Evolutionary conservation across 1,140 invertebrate species (phyloP), one percentile per base, ranked within the genome.

Genomic region (Acyrthosiphon pisum): DNA sequence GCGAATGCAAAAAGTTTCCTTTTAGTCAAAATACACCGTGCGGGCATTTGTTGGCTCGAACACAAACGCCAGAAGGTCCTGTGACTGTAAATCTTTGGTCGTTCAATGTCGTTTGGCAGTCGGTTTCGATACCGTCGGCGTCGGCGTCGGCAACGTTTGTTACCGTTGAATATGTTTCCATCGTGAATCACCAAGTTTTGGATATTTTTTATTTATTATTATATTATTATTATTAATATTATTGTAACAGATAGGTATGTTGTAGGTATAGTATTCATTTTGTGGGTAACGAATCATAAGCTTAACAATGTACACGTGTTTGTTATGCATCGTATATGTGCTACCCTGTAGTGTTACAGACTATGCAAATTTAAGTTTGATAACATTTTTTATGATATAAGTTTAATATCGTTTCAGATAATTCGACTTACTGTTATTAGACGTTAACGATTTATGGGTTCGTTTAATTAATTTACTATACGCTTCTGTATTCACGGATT

Each of bases 1-100:
- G 68, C 90, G 91, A 83, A 92, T 92, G 91, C 91, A 92, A 92
- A 91, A 92, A 92, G 90, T 92, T 92, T 92, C 91, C 91, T 92
- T 92, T 92, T 92, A 92, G 91, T 76, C 91, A 92, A 50, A 91
- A 83, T n/a, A 81, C 91, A 48, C 23, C 22, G 88, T 41, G 88
- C n/a, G 91, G 68, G 44, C 60, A 56, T 89, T 89, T 89, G 88
- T 92, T 92, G 91, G 91, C 91, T 92, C 91, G 41, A 50, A 37
- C 91, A 35, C 91, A 92, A 92, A 92, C 60, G 91, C 91, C 91
- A 92, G 68, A 92, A 76, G 60, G 91, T 50, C 41, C 76, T 46
- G 30, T 23, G 46, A 48, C 68, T 92, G 91, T 92, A 92, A 92
- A 92, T 92, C 91, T 83, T 83, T 37, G 68, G 91, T 37, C 60